Evolutionary conservation across 2,888 invertebrate species (phyloP), one percentile per base, ranked within the genome.

Genomic region (Apomyelois bistriatella): DNA sequence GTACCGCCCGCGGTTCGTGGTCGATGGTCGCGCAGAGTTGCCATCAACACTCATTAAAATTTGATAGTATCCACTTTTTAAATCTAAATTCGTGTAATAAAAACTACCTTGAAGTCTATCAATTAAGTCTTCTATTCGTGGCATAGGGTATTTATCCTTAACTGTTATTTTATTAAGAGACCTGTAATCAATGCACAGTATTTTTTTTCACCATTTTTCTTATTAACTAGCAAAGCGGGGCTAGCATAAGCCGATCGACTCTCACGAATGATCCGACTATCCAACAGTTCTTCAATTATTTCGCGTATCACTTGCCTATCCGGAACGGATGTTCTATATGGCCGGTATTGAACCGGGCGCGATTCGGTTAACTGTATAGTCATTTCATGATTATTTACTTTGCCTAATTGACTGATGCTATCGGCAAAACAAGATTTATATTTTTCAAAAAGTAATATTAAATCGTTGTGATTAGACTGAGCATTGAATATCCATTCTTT

Each of bases 91-190:
- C 8, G 54, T 51, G 28, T 36, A 2, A 47, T 55, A 22, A 8
- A 46, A 47, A 35, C 54, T 50, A 2, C 65, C 68, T 2, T 60
- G 47, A 12, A 79, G 40, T n/a, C 57, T 52, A 22, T 71, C 66
- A 6, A 59, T 46, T 1, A 76, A 64, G 10, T 83, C 79, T 13
- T 76, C 70, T 3, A 82, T 71, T 16, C 66, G 59, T 0, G 79
- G 73, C 50, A 79, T 56, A 0, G 76, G 76, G 48, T 69, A 74
- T 47, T 58, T 58, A 16, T 58, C 50, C 28, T 53, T 54, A 5
- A 57, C 22, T 6, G 57, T 57, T 3, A 55, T 49, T 48, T 53
- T 54, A 36, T 55, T 55, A 4, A 57, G 10, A 1, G 30, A 30
- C 0, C 53, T 10, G 48, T 59, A 59, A 22, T 59, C 59, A 2